These are phyloP conservation scores for Rhynchopsitta pachyrhyncha DNA, from an alignment of 2,113 vertebrate genomes.

Conservation along the genomic window DNA sequence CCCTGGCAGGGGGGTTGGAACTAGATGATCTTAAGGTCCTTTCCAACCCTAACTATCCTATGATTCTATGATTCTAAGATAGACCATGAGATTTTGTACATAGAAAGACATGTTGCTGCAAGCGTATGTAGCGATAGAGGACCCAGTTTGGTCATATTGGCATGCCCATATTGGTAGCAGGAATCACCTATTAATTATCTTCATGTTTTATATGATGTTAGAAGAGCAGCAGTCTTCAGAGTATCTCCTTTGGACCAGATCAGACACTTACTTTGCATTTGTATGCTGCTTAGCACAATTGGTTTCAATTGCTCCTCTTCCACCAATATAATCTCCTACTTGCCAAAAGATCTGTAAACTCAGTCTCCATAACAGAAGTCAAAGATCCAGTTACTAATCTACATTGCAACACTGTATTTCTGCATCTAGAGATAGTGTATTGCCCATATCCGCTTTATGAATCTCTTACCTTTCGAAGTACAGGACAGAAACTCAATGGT, in stretches of 20 bases:
- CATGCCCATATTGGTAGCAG: not conserved
- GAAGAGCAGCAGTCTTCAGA: not conserved
- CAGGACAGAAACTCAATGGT: not conserved
- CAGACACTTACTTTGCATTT: not conserved
- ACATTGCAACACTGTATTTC: not conserved
- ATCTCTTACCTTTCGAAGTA: not conserved
- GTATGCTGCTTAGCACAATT: not conserved
- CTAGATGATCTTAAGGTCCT: too few species aligned
- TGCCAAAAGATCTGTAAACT: not conserved
- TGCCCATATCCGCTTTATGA: not conserved
- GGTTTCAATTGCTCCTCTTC: not conserved
- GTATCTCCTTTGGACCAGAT: not conserved
- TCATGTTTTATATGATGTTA: rapidly evolving
- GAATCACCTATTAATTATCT: not conserved
- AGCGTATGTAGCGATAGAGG: not conserved
- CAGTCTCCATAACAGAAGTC: not conserved
- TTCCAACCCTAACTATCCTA: too few species aligned
- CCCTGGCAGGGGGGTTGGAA: too few species aligned
- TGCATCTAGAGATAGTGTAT: not conserved
- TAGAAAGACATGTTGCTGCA: not conserved
- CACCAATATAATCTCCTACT: not conserved
- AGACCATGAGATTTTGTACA: not conserved
- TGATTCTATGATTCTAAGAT: too few species aligned
- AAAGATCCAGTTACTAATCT: not conserved
- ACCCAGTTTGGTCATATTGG: not conserved